Conservation (phyloP, 2,113 vertebrate genomes). For the Diadophis punctatus region DNA sequence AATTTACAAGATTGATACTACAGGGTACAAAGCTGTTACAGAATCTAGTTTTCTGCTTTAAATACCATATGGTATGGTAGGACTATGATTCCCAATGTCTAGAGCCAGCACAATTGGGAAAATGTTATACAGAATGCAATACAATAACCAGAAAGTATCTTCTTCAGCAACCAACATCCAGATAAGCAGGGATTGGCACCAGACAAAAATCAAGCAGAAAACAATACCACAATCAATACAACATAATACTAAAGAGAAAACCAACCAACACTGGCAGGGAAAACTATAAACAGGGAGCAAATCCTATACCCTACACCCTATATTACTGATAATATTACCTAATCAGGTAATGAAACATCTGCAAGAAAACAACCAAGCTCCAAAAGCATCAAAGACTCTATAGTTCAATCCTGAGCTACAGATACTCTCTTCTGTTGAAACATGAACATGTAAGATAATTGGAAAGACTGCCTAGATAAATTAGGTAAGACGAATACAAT, state of each 20-base stretch:
- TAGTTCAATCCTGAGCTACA: neutral
- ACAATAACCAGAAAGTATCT: neutral
- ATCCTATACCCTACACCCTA: neutral
- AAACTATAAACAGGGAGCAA: neutral
- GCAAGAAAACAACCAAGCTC: neutral
- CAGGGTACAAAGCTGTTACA: neutral
- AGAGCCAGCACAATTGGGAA: neutral
- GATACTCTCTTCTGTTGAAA: neutral
- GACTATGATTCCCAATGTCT: neutral
- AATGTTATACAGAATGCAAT: neutral
- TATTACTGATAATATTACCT: neutral
- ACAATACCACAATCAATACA: neutral
- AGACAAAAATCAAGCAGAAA: neutral
- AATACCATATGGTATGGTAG: neutral
- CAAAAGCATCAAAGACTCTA: neutral
- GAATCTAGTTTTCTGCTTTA: neutral
- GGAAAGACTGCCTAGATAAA: neutral
- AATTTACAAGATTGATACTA: neutral
- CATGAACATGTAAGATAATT: neutral
- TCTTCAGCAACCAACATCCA: neutral
- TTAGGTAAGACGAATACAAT: neutral
- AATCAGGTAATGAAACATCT: neutral
- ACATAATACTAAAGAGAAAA: neutral
- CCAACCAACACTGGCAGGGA: neutral
- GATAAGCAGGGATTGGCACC: neutral